Evolutionary conservation across 2,113 vertebrate species (phyloP).

Genomic region (Chaetops frenatus): DNA sequence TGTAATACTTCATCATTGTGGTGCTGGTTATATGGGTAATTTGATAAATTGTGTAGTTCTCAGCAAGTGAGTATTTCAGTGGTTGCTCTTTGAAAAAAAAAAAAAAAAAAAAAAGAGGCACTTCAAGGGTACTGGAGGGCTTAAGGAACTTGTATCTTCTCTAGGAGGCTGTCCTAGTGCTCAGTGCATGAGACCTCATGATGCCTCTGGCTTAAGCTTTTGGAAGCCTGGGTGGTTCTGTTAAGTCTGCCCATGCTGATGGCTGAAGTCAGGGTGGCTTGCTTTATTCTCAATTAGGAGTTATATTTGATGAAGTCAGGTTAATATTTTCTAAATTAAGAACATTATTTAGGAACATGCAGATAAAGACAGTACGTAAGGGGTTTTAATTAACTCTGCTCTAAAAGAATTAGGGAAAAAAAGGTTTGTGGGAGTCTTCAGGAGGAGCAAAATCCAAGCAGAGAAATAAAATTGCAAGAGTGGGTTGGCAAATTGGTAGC

Average conservation of each 20-base stretch:
- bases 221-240: background rate
- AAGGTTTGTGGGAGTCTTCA: background rate
- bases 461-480: background rate
- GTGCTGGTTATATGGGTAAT: background rate
- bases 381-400: background rate
- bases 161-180: background rate
- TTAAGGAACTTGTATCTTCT: background rate
- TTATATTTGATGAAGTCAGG: background rate
- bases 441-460: background rate
- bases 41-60: background rate
- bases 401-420: background rate
- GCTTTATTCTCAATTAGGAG: background rate
- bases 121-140: background rate
- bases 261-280: background rate
- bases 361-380: background rate
- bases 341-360: background rate
- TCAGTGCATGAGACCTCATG: accelerated
- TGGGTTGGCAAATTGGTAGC: background rate
- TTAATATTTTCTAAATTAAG: background rate
- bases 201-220: background rate
- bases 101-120: background rate
- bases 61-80: background rate
- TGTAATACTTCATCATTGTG: background rate
- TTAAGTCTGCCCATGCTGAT: background rate
- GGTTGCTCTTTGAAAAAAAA: background rate